A percentile compares a stretch with the other conserved stretches of the same genome.
Evolutionary conservation across 53 echinoderm and acorn worm genomes (phyloP).

Genomic region (Henricia sp.): DNA sequence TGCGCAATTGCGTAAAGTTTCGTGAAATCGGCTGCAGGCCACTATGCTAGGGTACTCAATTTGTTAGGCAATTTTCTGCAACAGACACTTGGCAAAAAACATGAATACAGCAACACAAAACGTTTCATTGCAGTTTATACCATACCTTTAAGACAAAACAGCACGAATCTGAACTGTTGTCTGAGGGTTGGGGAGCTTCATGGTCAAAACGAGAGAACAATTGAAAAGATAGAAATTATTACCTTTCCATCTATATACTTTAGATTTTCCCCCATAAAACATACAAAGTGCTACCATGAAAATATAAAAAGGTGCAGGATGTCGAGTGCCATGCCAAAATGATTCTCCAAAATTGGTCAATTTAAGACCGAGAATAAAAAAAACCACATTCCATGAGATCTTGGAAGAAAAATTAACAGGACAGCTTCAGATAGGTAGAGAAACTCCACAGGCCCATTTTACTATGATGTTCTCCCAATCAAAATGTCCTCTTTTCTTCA

Average conservation of each 20-base stretch:
- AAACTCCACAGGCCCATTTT: too few relatives aligned
- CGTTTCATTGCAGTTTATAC: background rate
- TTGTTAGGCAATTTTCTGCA: too few relatives aligned
- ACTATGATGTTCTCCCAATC: too few relatives aligned
- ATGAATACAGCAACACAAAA: background rate
- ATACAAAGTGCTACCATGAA: constrained; percentile 28
- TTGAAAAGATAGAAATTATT: background rate
- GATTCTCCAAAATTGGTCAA: background rate
- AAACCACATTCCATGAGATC: too few relatives aligned
- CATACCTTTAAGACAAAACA: constrained; percentile 47
- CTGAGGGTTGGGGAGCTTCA: constrained; percentile 27
- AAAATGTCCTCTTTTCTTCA: too few relatives aligned
- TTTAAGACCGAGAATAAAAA: too few relatives aligned
- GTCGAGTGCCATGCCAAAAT: constrained; percentile 13
- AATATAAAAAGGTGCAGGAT: constrained; percentile 18
- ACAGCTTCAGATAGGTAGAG: too few relatives aligned
- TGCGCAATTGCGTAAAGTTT: too few relatives aligned
- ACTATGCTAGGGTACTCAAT: too few relatives aligned
- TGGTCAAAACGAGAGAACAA: background rate
- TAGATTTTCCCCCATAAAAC: background rate
- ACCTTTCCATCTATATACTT: background rate
- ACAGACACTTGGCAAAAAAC: too few relatives aligned
- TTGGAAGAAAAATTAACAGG: too few relatives aligned
- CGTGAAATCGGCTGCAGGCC: too few relatives aligned
- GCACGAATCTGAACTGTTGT: constrained; percentile 46